Evolutionary conservation across 2,888 invertebrate genomes (phyloP), one percentile per base, ranked within the genome.

Genomic region (Eupeodes latifasciatus): DNA sequence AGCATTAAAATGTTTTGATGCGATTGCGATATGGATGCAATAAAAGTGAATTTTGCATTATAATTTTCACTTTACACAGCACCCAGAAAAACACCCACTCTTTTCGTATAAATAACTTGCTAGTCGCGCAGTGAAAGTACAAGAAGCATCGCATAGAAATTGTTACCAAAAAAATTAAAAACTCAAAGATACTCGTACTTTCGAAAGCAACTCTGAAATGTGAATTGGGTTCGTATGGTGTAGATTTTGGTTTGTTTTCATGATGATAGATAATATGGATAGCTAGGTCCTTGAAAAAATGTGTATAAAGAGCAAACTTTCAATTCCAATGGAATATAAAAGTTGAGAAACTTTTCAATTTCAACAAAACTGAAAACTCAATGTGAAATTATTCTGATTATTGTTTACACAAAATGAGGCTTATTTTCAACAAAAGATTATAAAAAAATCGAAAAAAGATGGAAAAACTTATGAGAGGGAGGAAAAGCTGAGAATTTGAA

Each of bases 381-480:
- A 85, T 80, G 75, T 64, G 75, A 76, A 75, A 71, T 75, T 80
- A 76, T 84, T 76, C 71, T 71, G 79, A 80, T 75, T 75, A 85
- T 80, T 85, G 84, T 85, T 85, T 85, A 85, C 84, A 85, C 79
- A 51, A 75, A 76, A 80, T 76, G 59, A 44, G 75, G 74, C 83
- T 72, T 51, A 76, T 67, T 51, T 40, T 36, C 3, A 27, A 27
- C 27, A 27, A 27, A 27, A 27, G 27, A 27, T 1, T 27, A 27
- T 2, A 27, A 36, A 27, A 36, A 27, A 34, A 11, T 40, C 40
- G 16, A 51, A 16, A 36, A 7, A 34, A 59, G 9, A 14, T 14
- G 34, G 7, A 2, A 59, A 2, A 59, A 14, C 40, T 6, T 0
- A 0, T 6, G 57, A 7, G 14, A 27, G 14, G 4, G 34, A 10